Evolutionary conservation across 2,888 invertebrate genomes (phyloP).

Genomic region (Hyppa rectilinea): DNA sequence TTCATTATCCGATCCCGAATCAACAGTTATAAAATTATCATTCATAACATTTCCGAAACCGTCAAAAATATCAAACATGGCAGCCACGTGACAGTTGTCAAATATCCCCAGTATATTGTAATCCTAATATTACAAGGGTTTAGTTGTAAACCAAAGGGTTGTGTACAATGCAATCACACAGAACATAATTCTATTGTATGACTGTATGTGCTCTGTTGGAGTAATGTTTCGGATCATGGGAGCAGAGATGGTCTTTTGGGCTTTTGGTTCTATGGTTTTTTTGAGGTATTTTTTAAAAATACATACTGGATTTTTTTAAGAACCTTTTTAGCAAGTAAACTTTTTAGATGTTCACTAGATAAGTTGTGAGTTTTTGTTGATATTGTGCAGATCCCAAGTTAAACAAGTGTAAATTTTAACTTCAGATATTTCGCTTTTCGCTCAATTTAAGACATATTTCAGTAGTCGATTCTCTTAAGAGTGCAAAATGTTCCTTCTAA

Average conservation of each 20-base stretch:
- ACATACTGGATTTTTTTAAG: neutral
- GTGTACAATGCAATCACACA: conserved; percentile 66
- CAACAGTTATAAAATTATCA: conserved; percentile 18
- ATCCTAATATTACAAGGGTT: conserved; percentile 65
- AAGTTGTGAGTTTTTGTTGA: neutral
- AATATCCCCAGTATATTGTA: conserved; percentile 60
- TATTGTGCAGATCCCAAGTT: too few species aligned
- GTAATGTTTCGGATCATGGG: conserved; percentile 60
- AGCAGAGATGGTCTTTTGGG: conserved; percentile 28
- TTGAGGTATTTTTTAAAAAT: neutral
- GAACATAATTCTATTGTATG: conserved; percentile 63
- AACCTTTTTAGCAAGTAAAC: neutral
- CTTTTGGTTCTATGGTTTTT: neutral
- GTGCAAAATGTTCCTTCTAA: neutral
- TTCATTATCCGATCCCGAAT: neutral
- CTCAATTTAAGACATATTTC: neutral
- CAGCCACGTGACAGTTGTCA: conserved; percentile 35
- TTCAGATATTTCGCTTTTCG: neutral
- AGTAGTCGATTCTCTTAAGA: too few species aligned
- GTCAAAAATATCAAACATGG: conserved; percentile 56
- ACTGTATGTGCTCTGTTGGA: conserved; percentile 45
- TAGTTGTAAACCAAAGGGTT: conserved; percentile 61
- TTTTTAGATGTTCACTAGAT: neutral
- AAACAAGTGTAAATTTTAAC: neutral
- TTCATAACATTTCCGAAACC: conserved; percentile 20